Conservation (phyloP, 2,113 vertebrate genomes). For the Vombatus ursinus region DNA sequence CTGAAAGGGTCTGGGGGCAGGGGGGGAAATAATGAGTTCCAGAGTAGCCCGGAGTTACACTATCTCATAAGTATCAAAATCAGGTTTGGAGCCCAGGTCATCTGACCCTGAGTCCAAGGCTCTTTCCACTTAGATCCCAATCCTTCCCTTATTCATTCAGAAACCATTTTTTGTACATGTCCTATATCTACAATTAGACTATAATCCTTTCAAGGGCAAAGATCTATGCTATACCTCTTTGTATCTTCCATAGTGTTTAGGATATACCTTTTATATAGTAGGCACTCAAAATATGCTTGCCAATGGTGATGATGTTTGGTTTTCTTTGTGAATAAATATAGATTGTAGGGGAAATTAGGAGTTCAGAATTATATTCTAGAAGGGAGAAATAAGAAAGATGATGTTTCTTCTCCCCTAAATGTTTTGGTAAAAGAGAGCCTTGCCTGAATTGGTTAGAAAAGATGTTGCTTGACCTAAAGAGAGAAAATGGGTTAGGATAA, state of each 20-base stretch:
- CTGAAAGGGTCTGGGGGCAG: neutral
- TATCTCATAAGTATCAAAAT: neutral
- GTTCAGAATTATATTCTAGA: neutral
- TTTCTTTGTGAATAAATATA: neutral
- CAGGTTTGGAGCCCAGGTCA: neutral
- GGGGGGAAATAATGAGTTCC: neutral
- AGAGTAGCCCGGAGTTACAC: neutral
- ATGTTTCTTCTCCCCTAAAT: neutral
- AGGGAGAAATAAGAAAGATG: neutral
- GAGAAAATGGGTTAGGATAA: neutral
- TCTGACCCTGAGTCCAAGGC: neutral
- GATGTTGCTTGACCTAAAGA: neutral
- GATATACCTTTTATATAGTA: neutral
- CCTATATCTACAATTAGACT: neutral
- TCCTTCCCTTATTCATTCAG: neutral
- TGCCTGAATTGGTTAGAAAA: neutral
- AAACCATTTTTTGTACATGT: neutral
- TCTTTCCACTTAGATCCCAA: neutral
- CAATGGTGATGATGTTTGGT: neutral
- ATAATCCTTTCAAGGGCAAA: neutral
- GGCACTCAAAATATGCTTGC: neutral
- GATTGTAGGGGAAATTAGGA: neutral
- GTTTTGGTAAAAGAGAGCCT: neutral
- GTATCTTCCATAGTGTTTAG: accelerated
- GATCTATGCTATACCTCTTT: neutral